phyloP scores from a whole-genome alignment of 2,113 vertebrate genomes.

The Perccottus glenii region DNA sequence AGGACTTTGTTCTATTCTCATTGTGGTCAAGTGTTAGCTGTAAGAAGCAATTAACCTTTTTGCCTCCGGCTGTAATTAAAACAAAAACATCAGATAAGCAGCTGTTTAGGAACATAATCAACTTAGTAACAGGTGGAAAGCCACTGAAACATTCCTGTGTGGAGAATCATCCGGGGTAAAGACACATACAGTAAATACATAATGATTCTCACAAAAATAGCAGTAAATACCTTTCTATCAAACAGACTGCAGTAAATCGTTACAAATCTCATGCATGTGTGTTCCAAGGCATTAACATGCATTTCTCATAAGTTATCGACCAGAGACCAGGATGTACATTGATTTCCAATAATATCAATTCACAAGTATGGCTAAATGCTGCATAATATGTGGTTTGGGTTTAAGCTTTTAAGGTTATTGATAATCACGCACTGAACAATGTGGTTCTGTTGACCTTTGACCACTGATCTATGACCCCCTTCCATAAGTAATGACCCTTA shows the following conservation, averaged over 20 bases:
- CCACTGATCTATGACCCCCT: conserved; percentile 36
- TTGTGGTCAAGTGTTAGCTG: conserved; percentile 34
- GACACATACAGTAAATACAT: no score
- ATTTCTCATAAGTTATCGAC: conserved; percentile 58
- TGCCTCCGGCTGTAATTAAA: conserved; percentile 60
- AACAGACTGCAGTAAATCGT: conserved; percentile 15
- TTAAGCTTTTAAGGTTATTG: conserved; percentile 38
- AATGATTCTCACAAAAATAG: no score
- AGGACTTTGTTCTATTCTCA: background rate
- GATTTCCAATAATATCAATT: conserved; percentile 39
- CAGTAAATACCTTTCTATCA: background rate
- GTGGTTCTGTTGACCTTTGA: conserved; percentile 39
- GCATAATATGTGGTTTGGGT: conserved; percentile 23
- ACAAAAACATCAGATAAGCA: conserved; percentile 34
- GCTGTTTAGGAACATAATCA: conserved; percentile 31
- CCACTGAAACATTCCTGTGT: background rate
- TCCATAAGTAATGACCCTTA: conserved; percentile 33
- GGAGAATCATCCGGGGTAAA: no score
- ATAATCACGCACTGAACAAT: conserved; percentile 55
- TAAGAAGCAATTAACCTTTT: conserved; percentile 57
- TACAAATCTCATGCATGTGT: conserved; percentile 16
- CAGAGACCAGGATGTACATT: conserved; percentile 30
- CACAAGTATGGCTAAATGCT: conserved; percentile 13
- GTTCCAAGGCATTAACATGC: conserved; percentile 36
- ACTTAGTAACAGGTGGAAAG: background rate